Base-by-base conservation (phyloP, 1,140 invertebrate species). In the Drosophila leontia region DNA sequence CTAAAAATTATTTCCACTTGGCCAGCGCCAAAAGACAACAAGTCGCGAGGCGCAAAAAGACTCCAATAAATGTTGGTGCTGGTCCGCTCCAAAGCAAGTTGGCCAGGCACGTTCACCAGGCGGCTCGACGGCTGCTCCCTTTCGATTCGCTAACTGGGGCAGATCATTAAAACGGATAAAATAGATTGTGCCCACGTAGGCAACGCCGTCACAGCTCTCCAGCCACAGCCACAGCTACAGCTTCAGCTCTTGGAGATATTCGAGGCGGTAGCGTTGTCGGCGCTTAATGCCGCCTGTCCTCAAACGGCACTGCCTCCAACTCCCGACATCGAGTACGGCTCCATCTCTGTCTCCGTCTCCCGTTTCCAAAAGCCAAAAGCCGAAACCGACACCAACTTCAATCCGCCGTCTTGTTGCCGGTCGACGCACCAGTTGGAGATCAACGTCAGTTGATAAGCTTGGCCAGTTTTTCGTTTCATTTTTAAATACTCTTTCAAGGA, bases 111-210 rank as follows among this genome's bases (percentile, higher is more conserved):
- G 84, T 77, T 87, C 77, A 81, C 59, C 80, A 55, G 45, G n/a
- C 62, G 23, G 42, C 41, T 42, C 58, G 34, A 45, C 75, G 45
- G 67, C 60, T 87, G 83, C 83, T 88, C 84, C 84, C 84, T 88
- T 88, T 90, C 84, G 84, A 63, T 88, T 90, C 84, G 85, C 77
- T 90, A 88, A 88, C 84, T 88, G 84, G 84, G 84, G 64, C 84
- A 88, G 84, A 88, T 88, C 84, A 88, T 88, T 88, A 88, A 88
- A 88, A 85, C 84, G 84, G 85, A 88, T 88, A 88, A 88, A 88
- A 84, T 84, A 80, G 84, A 88, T 88, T 90, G 84, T 88, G 85
- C 80, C 85, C 84, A 88, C 81, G 85, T 87, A 88, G 80, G 80
- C 59, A 67, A 69, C 59, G 70, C 63, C 64, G 75, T 64, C 71